Evolutionary conservation across 2,888 invertebrate species (phyloP).

Genomic region (Allophyes oxyacanthae): DNA sequence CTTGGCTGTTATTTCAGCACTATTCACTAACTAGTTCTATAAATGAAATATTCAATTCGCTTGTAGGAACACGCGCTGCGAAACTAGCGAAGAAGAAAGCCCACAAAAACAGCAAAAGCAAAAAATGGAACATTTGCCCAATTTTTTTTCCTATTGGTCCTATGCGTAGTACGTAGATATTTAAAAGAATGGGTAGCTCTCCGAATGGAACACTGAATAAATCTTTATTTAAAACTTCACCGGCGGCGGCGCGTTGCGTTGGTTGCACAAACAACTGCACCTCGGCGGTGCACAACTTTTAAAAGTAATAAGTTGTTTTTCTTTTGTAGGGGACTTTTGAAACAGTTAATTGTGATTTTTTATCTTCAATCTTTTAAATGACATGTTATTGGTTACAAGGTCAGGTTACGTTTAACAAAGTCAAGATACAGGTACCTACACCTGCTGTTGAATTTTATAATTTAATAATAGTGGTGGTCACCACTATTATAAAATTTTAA

Average conservation of each 20-base stretch:
- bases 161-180: background rate
- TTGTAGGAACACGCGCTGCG: too few species aligned
- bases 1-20: too few species aligned
- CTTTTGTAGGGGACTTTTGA: constrained; percentile 18
- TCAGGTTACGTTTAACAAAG: constrained; percentile 6
- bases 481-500: too few species aligned
- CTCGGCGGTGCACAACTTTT: constrained; percentile 15
- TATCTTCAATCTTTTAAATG: constrained; percentile 19
- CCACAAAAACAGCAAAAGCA: too few species aligned
- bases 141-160: too few species aligned
- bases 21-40: too few species aligned
- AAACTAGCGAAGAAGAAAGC: too few species aligned
- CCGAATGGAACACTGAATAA: constrained; percentile 1
- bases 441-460: too few species aligned
- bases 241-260: background rate
- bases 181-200: background rate
- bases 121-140: too few species aligned
- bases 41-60: background rate
- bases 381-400: constrained; percentile 24
- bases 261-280: constrained; percentile 14
- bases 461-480: too few species aligned
- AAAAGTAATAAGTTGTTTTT: constrained; percentile 17
- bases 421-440: too few species aligned
- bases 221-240: constrained; percentile 20
- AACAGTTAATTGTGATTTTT: constrained; percentile 14